These are phyloP conservation scores for Harpagifer antarcticus DNA, from an alignment of 2,797 vertebrate genomes.

Conservation along the genomic window DNA sequence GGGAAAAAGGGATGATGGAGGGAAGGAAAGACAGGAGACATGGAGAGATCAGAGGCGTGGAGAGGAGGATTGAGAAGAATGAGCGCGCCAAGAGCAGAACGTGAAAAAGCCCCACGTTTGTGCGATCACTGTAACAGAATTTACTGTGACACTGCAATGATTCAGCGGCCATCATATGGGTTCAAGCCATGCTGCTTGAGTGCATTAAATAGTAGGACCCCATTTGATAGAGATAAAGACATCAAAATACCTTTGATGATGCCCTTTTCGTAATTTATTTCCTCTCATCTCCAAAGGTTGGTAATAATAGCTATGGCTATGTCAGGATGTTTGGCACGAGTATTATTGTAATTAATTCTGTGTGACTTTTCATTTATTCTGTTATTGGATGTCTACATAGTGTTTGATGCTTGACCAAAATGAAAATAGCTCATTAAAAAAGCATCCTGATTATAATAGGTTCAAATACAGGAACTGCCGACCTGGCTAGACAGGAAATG, in stretches of 20 bases:
- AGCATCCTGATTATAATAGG: slow-evolving; percentile 75
- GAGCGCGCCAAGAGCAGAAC: slow-evolving; percentile 48
- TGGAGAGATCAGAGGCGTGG: slow-evolving; percentile 62
- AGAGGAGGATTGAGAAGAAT: slow-evolving; percentile 61
- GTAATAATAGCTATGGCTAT: slow-evolving; percentile 23
- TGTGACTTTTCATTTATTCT: slow-evolving; percentile 46
- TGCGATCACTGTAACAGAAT: slow-evolving; percentile 55
- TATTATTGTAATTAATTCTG: slow-evolving; percentile 40
- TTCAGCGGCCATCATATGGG: slow-evolving; percentile 54
- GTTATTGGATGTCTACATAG: slow-evolving; percentile 52
- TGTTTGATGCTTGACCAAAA: slow-evolving; percentile 72
- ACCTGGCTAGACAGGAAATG: slow-evolving; percentile 86
- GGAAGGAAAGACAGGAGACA: slow-evolving; percentile 57
- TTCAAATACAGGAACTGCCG: slow-evolving; percentile 81
- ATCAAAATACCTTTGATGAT: slow-evolving; percentile 28
- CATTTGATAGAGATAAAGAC: slow-evolving; percentile 24
- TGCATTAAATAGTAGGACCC: not conserved
- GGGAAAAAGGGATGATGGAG: slow-evolving; percentile 76
- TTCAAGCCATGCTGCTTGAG: slow-evolving; percentile 45
- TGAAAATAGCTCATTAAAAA: slow-evolving; percentile 84
- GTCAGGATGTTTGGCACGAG: not conserved
- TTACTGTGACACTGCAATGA: slow-evolving; percentile 65
- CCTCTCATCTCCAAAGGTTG: slow-evolving; percentile 15
- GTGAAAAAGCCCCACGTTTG: slow-evolving; percentile 55
- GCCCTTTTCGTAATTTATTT: slow-evolving; percentile 38